Conservation (phyloP, 2,888 invertebrate species). For the Amphimallon solstitiale region DNA sequence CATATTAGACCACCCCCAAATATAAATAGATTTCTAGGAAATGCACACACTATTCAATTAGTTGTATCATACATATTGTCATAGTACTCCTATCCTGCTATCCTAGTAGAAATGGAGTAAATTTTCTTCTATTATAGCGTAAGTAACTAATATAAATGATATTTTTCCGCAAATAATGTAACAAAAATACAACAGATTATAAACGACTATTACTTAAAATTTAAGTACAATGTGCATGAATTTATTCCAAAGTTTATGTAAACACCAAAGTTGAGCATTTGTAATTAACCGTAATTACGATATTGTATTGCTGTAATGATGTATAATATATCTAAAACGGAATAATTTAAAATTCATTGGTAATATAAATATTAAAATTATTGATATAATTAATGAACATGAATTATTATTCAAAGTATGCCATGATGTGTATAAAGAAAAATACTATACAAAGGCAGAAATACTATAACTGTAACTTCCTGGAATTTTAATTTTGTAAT, state of each 20-base stretch:
- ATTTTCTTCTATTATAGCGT: conserved; percentile 2
- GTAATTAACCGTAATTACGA: not conserved
- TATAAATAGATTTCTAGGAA: conserved; percentile 32
- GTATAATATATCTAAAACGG: not conserved
- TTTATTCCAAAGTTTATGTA: not conserved
- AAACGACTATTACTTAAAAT: conserved; percentile 12
- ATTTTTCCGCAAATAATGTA: conserved; percentile 5
- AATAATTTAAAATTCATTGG: not conserved
- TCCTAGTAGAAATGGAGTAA: conserved; percentile 20
- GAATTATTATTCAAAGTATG: conserved; percentile 9
- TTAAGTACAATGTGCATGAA: conserved; percentile 34
- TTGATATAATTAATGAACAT: conserved; percentile 1
- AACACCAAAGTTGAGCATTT: no score
- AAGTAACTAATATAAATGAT: conserved; percentile 13
- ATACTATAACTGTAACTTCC: conserved; percentile 28
- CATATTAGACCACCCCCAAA: conserved; percentile 22
- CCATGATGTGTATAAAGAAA: conserved; percentile 2
- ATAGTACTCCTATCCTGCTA: conserved; percentile 23
- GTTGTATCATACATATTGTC: conserved; percentile 29
- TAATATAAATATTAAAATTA: not conserved
- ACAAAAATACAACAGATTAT: conserved; percentile 7
- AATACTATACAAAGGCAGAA: conserved; percentile 29
- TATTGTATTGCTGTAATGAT: not conserved
- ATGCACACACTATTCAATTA: conserved; percentile 29
- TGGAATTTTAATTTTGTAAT: conserved; percentile 32